These are phyloP conservation scores for Alaudala cheleensis DNA, from an alignment of 2,113 vertebrate species.

Conservation along the genomic window DNA sequence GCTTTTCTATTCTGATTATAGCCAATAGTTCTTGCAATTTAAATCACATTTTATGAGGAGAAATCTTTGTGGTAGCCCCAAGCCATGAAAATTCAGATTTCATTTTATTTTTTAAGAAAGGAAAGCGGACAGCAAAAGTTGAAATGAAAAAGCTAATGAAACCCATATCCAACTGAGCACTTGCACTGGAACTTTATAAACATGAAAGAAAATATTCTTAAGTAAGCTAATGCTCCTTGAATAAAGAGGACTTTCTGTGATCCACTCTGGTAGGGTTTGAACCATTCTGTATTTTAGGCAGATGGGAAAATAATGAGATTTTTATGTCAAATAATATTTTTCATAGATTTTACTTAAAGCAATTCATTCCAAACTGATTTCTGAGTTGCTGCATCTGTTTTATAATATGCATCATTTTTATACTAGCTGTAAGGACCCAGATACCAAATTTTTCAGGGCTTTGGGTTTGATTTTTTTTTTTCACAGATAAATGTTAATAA, in stretches of 20 bases:
- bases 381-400: fast-evolving
- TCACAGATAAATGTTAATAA: neutral
- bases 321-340: neutral
- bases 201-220: neutral
- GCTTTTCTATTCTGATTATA: constrained; percentile 54
- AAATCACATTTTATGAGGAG: constrained; percentile 65
- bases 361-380: neutral
- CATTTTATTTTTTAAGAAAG: neutral
- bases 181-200: neutral
- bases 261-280: neutral
- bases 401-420: fast-evolving
- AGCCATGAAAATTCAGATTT: constrained; percentile 60
- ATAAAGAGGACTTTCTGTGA: neutral
- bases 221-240: neutral
- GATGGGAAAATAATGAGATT: neutral
- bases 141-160: constrained; percentile 58
- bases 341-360: neutral
- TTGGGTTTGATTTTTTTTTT: neutral
- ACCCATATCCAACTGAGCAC: neutral
- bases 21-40: constrained; percentile 60
- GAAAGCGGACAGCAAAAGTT: constrained; percentile 29
- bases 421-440: neutral
- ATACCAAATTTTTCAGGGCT: neutral
- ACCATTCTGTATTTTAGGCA: neutral
- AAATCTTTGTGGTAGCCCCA: constrained; percentile 65